Conservation (phyloP, 2,888 invertebrate genomes). For the Abscondita cerata region DNA sequence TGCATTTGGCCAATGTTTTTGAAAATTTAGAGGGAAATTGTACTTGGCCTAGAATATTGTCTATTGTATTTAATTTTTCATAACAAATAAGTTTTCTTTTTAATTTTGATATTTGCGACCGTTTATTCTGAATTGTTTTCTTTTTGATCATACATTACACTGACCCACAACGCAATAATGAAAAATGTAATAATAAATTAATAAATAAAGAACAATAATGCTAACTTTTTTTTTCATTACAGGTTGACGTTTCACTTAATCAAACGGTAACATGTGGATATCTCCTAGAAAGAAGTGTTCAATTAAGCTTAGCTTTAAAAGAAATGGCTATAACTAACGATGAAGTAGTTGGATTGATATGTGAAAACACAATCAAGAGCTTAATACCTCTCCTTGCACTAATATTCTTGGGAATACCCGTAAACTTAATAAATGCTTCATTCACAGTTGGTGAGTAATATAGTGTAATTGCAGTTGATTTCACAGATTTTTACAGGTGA, state of each 20-base stretch:
- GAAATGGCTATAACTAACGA: background rate
- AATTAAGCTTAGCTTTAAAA: background rate
- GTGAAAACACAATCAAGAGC: background rate
- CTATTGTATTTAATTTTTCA: too few species aligned
- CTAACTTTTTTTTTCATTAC: too few species aligned
- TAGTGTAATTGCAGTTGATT: background rate
- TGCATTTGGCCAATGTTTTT: too few species aligned
- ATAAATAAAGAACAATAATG: too few species aligned
- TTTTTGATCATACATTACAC: too few species aligned
- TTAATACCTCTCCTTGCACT: background rate
- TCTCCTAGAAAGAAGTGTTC: background rate
- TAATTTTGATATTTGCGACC: too few species aligned
- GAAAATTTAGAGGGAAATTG: too few species aligned
- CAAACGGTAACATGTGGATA: background rate
- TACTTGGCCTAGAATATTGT: too few species aligned
- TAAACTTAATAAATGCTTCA: background rate
- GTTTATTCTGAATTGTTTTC: too few species aligned
- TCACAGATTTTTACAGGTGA: background rate
- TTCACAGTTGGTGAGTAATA: background rate
- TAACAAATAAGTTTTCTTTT: too few species aligned
- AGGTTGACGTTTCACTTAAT: background rate
- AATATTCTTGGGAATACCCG: background rate
- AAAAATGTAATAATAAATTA: too few species aligned
- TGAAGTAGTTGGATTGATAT: background rate
- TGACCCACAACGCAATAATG: too few species aligned